Evolutionary conservation across 2,797 vertebrate genomes (phyloP).

Genomic region (Characodon lateralis): DNA sequence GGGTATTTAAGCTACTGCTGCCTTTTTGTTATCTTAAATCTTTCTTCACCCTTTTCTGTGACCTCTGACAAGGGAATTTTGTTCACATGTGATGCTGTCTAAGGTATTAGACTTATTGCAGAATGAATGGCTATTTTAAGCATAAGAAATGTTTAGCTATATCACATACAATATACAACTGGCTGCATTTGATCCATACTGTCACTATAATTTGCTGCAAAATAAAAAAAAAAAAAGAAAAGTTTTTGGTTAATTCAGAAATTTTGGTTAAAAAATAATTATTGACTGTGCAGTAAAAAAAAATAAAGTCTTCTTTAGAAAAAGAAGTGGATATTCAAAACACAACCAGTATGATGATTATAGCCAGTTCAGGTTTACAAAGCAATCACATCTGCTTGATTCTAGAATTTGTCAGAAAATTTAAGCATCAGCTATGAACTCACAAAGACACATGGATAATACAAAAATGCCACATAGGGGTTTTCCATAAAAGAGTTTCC

Average conservation of each 20-base stretch:
- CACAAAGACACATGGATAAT: not conserved
- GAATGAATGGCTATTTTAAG: not conserved
- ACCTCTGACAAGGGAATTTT: not conserved
- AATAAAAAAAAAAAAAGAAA: not conserved
- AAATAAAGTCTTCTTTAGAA: not conserved
- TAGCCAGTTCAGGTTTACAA: not conserved
- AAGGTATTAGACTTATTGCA: not conserved
- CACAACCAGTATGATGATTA: not conserved
- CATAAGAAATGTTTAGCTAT: not conserved
- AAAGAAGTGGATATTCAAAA: not conserved
- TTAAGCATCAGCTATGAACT: not conserved
- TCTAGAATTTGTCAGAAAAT: not conserved
- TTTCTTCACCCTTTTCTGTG: not conserved
- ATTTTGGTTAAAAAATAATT: not conserved
- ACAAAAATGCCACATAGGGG: not conserved
- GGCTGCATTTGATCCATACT: not conserved
- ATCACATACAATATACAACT: not conserved
- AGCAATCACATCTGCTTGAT: not conserved
- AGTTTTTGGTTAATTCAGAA: not conserved
- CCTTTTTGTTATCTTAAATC: not conserved
- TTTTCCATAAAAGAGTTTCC: not conserved
- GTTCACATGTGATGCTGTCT: not conserved
- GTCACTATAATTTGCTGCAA: not conserved
- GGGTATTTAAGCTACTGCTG: not conserved
- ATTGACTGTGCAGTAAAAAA: not conserved